These are phyloP conservation scores for Vimba vimba DNA, from an alignment of 2,113 vertebrate species.

Conservation along the genomic window DNA sequence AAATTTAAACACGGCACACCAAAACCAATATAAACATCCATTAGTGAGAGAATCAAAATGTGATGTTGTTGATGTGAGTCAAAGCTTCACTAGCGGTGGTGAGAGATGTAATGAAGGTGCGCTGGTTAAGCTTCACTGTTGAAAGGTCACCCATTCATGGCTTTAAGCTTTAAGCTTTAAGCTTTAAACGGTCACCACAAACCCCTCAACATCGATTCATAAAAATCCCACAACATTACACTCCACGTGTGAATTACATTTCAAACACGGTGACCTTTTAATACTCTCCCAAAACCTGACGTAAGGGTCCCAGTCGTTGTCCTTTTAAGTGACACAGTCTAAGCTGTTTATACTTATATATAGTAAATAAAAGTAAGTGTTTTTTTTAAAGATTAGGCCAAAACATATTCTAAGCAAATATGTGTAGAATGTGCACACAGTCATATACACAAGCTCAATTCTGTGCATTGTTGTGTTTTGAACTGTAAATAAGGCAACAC, in stretches of 20 bases:
- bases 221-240: background rate
- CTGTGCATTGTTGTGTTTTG: background rate
- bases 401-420: background rate
- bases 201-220: conserved; percentile 3
- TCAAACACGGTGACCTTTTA: background rate
- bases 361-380: background rate
- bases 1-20: background rate
- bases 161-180: conserved; percentile 4
- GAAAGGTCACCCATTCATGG: background rate
- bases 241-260: background rate
- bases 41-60: background rate
- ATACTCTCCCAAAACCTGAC: background rate
- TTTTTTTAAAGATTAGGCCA: background rate
- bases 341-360: background rate
- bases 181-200: conserved; percentile 23
- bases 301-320: background rate
- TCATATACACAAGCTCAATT: background rate
- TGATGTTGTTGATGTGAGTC: conserved; percentile 13
- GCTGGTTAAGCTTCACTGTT: conserved; percentile 8
- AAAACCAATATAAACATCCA: background rate
- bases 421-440: background rate
- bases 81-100: background rate
- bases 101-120: too few relatives aligned
- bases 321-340: background rate
- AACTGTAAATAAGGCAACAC: background rate